Evolutionary conservation across 2,797 vertebrate genomes (phyloP).

Genomic region (Trichosurus vulpecula): DNA sequence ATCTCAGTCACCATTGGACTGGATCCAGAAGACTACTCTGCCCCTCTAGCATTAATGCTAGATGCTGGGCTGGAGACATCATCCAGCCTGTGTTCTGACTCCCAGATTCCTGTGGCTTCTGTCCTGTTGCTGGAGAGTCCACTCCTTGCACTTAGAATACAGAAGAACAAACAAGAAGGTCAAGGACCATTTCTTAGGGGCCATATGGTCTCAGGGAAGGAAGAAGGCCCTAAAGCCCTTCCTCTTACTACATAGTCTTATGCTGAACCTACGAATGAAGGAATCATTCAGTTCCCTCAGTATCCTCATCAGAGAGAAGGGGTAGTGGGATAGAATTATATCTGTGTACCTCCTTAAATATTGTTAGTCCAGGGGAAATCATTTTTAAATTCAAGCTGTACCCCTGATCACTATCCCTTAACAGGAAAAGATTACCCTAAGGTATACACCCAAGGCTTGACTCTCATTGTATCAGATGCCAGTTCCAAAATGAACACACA

Average conservation of each 20-base stretch:
- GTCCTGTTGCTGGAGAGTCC: neutral
- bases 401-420: neutral
- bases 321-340: neutral
- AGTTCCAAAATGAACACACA: neutral
- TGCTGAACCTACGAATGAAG: neutral
- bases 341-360: neutral
- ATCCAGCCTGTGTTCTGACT: neutral
- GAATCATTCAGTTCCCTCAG: neutral
- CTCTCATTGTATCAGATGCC: neutral
- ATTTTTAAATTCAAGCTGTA: neutral
- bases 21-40: neutral
- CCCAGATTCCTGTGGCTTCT: neutral
- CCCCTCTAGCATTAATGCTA: neutral
- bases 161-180: neutral
- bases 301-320: neutral
- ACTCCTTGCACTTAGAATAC: neutral
- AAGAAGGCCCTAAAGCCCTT: neutral
- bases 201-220: neutral
- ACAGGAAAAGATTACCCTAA: neutral
- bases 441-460: neutral
- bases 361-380: neutral
- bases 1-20: neutral
- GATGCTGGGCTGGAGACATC: neutral
- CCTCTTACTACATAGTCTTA: neutral
- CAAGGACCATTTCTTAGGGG: neutral